A percentile compares a stretch with the other conserved stretches of the same genome.
phyloP scores from a whole-genome alignment of 2,888 invertebrate species.

The Agrilus mali region DNA sequence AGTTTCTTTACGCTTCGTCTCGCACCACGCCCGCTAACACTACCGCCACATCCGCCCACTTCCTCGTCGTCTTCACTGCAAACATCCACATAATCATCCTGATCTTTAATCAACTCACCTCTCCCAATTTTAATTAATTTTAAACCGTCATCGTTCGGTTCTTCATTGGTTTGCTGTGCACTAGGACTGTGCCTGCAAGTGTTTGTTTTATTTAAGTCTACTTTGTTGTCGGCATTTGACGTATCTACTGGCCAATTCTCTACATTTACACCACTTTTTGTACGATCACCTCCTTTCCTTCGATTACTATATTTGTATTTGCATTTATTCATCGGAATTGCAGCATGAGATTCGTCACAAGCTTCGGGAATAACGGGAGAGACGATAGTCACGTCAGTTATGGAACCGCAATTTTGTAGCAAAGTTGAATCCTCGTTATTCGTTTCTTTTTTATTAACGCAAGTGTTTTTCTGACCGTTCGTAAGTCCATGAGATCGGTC shows the following conservation, averaged over 20 bases:
- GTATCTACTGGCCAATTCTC: slow-evolving; percentile 22
- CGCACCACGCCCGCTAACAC: slow-evolving; percentile 27
- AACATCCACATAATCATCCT: slow-evolving; percentile 22
- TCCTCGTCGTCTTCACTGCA: slow-evolving; percentile 24
- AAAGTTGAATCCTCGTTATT: slow-evolving; percentile 30
- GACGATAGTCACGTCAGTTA: slow-evolving; percentile 33
- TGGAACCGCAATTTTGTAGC: slow-evolving; percentile 29
- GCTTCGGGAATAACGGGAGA: slow-evolving; percentile 31
- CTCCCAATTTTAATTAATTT: slow-evolving; percentile 28
- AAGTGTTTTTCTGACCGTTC: slow-evolving; percentile 24
- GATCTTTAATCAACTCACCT: slow-evolving; percentile 20
- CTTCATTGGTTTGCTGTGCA: slow-evolving; percentile 20
- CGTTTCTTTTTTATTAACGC: slow-evolving; percentile 18
- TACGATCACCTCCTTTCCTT: slow-evolving; percentile 25
- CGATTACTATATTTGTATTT: slow-evolving; percentile 34
- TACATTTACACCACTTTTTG: slow-evolving; percentile 14
- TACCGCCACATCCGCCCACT: slow-evolving; percentile 25
- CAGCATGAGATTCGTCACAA: slow-evolving; percentile 23
- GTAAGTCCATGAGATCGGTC: slow-evolving; percentile 23
- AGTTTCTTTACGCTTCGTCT: slow-evolving; percentile 28
- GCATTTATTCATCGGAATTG: slow-evolving; percentile 27
- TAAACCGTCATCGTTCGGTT: slow-evolving; percentile 19
- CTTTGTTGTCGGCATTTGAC: slow-evolving; percentile 30
- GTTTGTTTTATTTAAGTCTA: slow-evolving; percentile 21
- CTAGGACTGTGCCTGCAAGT: slow-evolving; percentile 19